Percentiles rank a stretch among this genome's conserved stretches.
Evolutionary conservation across 2,888 invertebrate species (phyloP).

Genomic region (Coecobrya sp.): DNA sequence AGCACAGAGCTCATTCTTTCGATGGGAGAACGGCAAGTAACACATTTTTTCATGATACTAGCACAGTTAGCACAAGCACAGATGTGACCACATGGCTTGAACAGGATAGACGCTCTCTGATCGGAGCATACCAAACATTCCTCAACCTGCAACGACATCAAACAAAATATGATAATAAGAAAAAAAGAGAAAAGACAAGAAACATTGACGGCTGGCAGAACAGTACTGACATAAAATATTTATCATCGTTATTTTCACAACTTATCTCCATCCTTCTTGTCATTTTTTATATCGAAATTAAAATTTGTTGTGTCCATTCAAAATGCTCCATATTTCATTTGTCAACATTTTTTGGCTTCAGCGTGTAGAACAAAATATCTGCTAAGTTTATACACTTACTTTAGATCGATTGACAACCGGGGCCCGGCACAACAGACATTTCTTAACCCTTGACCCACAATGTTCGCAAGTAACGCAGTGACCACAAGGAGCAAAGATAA

Average conservation of each 20-base stretch:
- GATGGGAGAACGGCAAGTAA: slow-evolving; percentile 96
- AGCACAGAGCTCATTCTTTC: slow-evolving; percentile 89
- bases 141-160: slow-evolving; percentile 91
- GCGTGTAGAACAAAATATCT: too few species aligned
- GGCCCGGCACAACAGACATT: slow-evolving; percentile 97
- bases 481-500: slow-evolving; percentile 96
- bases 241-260: slow-evolving; percentile 85
- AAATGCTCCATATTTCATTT: slow-evolving; percentile 26
- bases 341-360: too few species aligned
- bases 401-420: slow-evolving; percentile 93
- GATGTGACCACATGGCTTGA: slow-evolving; percentile 98
- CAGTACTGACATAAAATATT: slow-evolving; percentile 76
- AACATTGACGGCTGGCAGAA: neutral
- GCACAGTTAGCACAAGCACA: slow-evolving; percentile 95
- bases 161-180: neutral
- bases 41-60: slow-evolving; percentile 98
- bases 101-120: slow-evolving; percentile 96
- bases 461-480: slow-evolving; percentile 97
- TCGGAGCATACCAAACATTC: slow-evolving; percentile 99
- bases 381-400: slow-evolving; percentile 88
- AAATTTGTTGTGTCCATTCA: slow-evolving; percentile 29
- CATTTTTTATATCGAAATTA: slow-evolving; percentile 14
- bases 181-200: slow-evolving; percentile 36
- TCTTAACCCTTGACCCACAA: slow-evolving; percentile 95
- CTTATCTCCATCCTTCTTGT: slow-evolving; percentile 68